These are phyloP conservation scores for Andrena bicolor DNA, from an alignment of 2,888 invertebrate genomes.

Conservation along the genomic window DNA sequence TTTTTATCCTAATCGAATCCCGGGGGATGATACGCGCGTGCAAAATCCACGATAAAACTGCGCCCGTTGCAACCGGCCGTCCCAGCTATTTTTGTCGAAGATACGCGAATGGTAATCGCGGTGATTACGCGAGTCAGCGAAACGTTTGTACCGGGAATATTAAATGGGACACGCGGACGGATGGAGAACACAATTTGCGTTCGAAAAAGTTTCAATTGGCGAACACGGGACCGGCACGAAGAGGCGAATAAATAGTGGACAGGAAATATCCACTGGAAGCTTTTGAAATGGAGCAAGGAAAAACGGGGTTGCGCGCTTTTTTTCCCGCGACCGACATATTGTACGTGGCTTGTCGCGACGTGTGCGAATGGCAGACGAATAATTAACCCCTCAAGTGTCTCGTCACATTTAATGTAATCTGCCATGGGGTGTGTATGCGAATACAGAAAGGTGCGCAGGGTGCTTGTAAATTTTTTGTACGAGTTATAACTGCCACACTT, in stretches of 20 bases:
- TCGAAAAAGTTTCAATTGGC: slow-evolving; percentile 5
- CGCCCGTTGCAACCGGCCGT: background rate
- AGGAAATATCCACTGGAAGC: slow-evolving; percentile 3
- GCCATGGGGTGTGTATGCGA: no score
- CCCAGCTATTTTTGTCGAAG: background rate
- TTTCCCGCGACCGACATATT: background rate
- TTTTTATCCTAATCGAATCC: slow-evolving; percentile 5
- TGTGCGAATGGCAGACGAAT: no score
- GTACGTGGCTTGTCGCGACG: no score
- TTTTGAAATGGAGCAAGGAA: slow-evolving; percentile 12
- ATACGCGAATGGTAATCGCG: background rate
- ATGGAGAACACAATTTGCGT: slow-evolving; percentile 16
- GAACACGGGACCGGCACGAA: background rate
- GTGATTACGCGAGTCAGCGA: slow-evolving; percentile 3
- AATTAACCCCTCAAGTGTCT: no score
- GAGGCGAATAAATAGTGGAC: slow-evolving; percentile 22
- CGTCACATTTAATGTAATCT: no score
- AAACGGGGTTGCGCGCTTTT: slow-evolving; percentile 5
- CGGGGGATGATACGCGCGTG: background rate
- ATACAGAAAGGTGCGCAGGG: no score
- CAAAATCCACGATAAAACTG: background rate
- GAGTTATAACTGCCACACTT: no score
- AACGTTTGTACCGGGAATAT: slow-evolving; percentile 31
- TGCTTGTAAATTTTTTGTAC: no score
- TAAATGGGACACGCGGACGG: background rate